Evolutionary conservation across 2,888 invertebrate species (phyloP), one percentile per base, ranked within the genome.

Genomic region (Rhorus exstirpatorius): DNA sequence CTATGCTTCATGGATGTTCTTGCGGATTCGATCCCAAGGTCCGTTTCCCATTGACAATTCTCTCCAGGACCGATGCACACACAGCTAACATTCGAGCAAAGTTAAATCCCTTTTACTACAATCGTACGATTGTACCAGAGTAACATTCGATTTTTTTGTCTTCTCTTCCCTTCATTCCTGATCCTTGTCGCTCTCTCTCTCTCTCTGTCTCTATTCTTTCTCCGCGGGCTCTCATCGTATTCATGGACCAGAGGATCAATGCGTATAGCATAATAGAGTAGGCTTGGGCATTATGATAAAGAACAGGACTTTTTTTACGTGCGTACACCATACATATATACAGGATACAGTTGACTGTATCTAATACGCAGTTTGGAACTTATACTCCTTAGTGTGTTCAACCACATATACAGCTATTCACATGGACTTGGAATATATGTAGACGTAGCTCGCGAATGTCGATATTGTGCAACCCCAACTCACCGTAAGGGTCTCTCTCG

Each of bases 221-320:
- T 63, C 31, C 35, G 14, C 44, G 31, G 10, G 19, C 71, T 26
- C 74, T 74, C 63, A 53, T 55, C 44, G 60, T 38, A 61, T 77
- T 68, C 77, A 68, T 55, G 72, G 38, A 44, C 41, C 53, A 8
- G 14, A 38, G 35, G 58, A 72, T 61, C 53, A 77, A n/a, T 51
- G 21, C 24, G 51, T 70, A 63, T 31, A 78, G 53, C 53, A 70
- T 41, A 70, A 70, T 61, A 12, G 53, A 70, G 38, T 53, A 41
- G 49, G 65, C 58, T 63, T 38, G 49, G 58, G 67, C 51, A 67
- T 79, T 67, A 65, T 72, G 61, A 78, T 51, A 60, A 49, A 67
- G 53, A 67, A 41, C 72, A 71, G 63, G 53, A 78, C 14, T 72
- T 65, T 53, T 14, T 53, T 10, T 63, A 53, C 31, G 44, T 10